Conservation (phyloP, 2,888 invertebrate genomes). For the Aphidoletes aphidimyza region DNA sequence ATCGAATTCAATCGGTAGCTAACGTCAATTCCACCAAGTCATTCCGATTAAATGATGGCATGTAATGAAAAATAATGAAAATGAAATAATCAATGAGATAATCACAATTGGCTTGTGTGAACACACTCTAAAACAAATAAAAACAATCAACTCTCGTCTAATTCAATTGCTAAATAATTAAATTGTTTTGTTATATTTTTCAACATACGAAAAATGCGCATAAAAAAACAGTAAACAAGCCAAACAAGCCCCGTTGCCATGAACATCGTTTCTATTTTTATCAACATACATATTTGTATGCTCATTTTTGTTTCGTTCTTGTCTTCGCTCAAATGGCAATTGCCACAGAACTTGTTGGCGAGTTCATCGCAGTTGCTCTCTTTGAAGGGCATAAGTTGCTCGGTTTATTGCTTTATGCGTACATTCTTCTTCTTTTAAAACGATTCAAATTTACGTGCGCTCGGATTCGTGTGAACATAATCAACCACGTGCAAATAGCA, state of each 20-base stretch:
- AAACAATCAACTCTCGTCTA: neutral
- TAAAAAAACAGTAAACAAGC: neutral
- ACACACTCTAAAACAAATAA: no score
- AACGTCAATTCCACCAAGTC: no score
- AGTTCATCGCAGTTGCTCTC: neutral
- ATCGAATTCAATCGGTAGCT: neutral
- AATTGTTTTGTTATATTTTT: neutral
- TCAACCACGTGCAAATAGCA: neutral
- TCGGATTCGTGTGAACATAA: neutral
- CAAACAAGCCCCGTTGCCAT: no score
- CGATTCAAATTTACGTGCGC: no score
- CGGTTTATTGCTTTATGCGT: neutral
- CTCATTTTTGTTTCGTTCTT: no score
- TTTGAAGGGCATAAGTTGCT: neutral
- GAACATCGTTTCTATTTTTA: no score
- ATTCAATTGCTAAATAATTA: constrained; percentile 8
- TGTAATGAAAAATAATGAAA: no score
- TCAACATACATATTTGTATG: no score
- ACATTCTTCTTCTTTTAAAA: neutral
- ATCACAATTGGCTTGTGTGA: no score
- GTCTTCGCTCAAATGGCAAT: neutral
- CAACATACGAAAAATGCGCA: no score
- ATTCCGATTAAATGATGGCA: no score
- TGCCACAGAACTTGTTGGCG: no score
- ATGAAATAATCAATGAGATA: constrained; percentile 35